Evolutionary conservation across 2,797 vertebrate species (phyloP), one percentile per base, ranked within the genome.

Genomic region (Mareca penelope): DNA sequence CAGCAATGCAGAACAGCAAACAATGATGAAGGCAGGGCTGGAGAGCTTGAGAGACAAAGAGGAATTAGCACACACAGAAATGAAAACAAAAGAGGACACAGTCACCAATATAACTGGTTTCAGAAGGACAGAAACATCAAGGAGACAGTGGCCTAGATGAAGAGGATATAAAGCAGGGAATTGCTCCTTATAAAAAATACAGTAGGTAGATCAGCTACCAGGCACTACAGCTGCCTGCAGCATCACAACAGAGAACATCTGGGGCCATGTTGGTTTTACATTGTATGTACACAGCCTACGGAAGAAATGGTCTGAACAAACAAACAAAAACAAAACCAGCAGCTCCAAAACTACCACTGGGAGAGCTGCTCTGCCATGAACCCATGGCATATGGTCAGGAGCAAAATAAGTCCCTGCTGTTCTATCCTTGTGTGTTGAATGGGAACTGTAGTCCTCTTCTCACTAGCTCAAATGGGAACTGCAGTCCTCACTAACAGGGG

Each of bases 21-120:
- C 95, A 95, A 94, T 95, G 85, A 88, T 76, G 92, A 95, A 96
- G 92, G 95, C 89, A 94, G 89, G 71, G 88, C 89, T 81, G 80
- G 85, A 85, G 92, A 93, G 94, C 92, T 42, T 92, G 85, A 92
- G 85, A 94, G 94, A 96, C 95, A 96, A 96, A 94, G 93, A 94
- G 92, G 88, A 94, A 88, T 94, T 85, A 91, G 93, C 95, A 94
- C 83, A 94, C 4, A 94, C 94, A 94, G 77, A 90, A 95, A 94
- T 65, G 88, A 88, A 93, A 96, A 97, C 93, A 93, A 95, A 95
- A 94, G 95, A 90, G 94, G 88, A 82, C 69, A 84, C 64, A 96
- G 85, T 93, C 88, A 96, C 73, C 93, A 88, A 18, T 33, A 68
- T 81, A 85, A 80, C 93, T 95, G 88, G 71, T 94, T 94, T 95